Conservation (phyloP, 2,888 invertebrate species). For the Adelphocoris suturalis region DNA sequence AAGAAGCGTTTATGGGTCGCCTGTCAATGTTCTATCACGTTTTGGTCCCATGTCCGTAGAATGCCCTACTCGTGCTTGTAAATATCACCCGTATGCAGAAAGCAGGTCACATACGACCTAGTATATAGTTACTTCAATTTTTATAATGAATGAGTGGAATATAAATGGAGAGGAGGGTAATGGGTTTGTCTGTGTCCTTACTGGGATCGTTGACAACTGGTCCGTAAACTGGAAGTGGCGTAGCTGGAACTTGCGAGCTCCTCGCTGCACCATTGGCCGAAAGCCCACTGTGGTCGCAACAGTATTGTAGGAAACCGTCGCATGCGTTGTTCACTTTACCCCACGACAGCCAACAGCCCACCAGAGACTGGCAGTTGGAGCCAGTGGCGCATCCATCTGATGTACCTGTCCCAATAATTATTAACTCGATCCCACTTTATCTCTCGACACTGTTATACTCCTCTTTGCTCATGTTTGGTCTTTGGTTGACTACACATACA, state of each 20-base stretch:
- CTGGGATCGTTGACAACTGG: conserved; percentile 89
- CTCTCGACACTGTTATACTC: conserved; percentile 13
- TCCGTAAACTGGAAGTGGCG: conserved; percentile 84
- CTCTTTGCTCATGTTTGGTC: conserved; percentile 60
- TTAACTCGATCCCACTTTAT: conserved; percentile 41
- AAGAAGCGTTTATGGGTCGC: not conserved
- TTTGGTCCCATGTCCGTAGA: not conserved
- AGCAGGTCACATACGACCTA: not conserved
- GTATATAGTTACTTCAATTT: not conserved
- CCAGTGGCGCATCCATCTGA: conserved; percentile 73
- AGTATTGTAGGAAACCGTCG: conserved; percentile 88
- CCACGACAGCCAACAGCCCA: conserved; percentile 94
- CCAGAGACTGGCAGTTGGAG: conserved; percentile 90
- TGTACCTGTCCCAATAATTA: conserved; percentile 70
- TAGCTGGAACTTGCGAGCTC: conserved; percentile 79
- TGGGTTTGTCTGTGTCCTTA: conserved; percentile 80
- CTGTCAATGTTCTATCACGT: not conserved
- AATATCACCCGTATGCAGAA: not conserved
- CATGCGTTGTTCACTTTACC: conserved; percentile 92
- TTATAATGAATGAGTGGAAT: not conserved
- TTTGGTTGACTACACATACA: conserved; percentile 23
- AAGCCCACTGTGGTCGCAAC: conserved; percentile 85
- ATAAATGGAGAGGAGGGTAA: not conserved
- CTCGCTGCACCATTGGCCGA: conserved; percentile 74
- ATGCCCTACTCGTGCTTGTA: not conserved